Percentiles rank a stretch among this genome's conserved stretches.
These are phyloP conservation scores for Calliphora vomitoria DNA, from an alignment of 2,888 invertebrate genomes.

Conservation along the genomic window DNA sequence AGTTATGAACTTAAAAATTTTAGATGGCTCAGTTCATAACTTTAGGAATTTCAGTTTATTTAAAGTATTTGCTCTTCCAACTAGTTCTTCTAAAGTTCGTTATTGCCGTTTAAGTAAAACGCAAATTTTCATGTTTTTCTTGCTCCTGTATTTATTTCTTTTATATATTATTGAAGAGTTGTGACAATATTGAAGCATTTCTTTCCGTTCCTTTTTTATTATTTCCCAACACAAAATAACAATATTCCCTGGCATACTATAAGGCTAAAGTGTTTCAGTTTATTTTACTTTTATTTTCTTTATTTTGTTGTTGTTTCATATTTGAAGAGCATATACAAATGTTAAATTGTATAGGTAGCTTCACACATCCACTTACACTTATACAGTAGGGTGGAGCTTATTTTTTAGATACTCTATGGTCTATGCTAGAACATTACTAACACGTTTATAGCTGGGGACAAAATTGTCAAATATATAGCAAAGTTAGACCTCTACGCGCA, in stretches of 20 bases:
- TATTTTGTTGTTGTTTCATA: conserved; percentile 1
- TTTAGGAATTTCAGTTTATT: no score
- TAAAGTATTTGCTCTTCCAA: background rate
- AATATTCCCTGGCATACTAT: conserved; percentile 26
- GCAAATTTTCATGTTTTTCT: background rate
- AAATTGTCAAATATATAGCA: no score
- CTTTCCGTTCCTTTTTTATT: background rate
- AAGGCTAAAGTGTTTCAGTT: conserved; percentile 46
- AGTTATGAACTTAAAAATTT: no score
- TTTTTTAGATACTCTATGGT: no score
- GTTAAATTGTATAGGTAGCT: conserved; percentile 30
- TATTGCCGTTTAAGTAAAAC: background rate
- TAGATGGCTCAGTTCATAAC: no score
- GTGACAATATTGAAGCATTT: conserved; percentile 66
- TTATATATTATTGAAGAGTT: conserved; percentile 56
- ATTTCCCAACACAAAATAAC: background rate
- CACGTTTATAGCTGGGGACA: no score
- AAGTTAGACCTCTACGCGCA: no score
- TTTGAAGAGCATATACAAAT: conserved; percentile 5
- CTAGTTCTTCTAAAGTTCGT: background rate
- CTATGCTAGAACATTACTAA: no score
- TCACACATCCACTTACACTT: background rate
- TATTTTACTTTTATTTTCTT: conserved; percentile 8
- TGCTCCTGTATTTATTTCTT: conserved; percentile 1
- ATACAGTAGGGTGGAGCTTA: background rate